Conservation (phyloP, 2,888 invertebrate genomes). For the Athetis lepigone region DNA sequence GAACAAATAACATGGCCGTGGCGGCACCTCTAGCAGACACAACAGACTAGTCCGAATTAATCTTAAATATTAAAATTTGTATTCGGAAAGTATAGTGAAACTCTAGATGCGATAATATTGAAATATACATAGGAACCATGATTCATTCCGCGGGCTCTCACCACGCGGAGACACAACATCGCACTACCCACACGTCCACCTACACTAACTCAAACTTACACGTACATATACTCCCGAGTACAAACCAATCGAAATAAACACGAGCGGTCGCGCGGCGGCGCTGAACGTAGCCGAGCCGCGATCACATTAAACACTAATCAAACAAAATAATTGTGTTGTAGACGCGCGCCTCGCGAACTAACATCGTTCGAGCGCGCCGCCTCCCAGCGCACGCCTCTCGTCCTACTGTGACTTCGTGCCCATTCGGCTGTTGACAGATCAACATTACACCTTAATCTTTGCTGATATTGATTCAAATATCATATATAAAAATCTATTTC, state of each 20-base stretch:
- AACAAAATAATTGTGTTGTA: slow-evolving; percentile 88
- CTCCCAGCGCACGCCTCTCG: slow-evolving; percentile 54
- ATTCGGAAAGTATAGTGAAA: slow-evolving; percentile 91
- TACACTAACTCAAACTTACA: slow-evolving; percentile 85
- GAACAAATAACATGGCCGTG: slow-evolving; percentile 88
- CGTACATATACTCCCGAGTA: slow-evolving; percentile 76
- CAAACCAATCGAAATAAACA: slow-evolving; percentile 75
- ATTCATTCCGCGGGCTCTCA: slow-evolving; percentile 87
- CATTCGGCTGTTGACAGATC: slow-evolving; percentile 30
- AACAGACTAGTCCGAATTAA: slow-evolving; percentile 90
- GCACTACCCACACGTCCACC: slow-evolving; percentile 86
- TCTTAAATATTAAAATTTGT: slow-evolving; percentile 91
- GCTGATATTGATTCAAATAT: slow-evolving; percentile 48
- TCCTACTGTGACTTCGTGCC: slow-evolving; percentile 14
- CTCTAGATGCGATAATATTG: slow-evolving; percentile 91
- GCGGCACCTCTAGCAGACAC: slow-evolving; percentile 87
- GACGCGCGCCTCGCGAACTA: slow-evolving; percentile 88
- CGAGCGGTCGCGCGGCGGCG: slow-evolving; percentile 74
- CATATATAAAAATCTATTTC: slow-evolving; percentile 63
- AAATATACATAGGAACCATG: slow-evolving; percentile 92
- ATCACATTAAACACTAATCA: slow-evolving; percentile 83
- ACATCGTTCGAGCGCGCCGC: slow-evolving; percentile 70
- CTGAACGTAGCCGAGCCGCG: slow-evolving; percentile 77
- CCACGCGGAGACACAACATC: slow-evolving; percentile 88
- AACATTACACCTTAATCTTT: slow-evolving; percentile 54